phyloP scores from a whole-genome alignment of 2,888 invertebrate genomes.

The Flexamia atlantica region DNA sequence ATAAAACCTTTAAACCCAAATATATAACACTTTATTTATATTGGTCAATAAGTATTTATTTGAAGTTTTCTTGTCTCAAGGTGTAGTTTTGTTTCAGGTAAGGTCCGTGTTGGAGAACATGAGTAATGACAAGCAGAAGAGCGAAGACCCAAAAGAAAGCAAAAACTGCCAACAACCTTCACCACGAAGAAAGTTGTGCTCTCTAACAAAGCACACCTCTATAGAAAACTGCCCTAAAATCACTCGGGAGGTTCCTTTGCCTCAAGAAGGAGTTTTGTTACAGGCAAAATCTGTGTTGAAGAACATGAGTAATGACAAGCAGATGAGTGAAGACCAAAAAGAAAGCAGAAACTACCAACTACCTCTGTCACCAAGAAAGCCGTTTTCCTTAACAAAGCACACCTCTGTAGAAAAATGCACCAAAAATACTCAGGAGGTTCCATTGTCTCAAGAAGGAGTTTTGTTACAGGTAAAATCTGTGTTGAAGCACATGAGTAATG shows the following conservation, averaged over 20 bases:
- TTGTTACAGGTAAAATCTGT: constrained; percentile 37
- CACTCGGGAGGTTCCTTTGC: constrained; percentile 3
- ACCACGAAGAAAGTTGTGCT: constrained; percentile 51
- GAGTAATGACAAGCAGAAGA: background rate
- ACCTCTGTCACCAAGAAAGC: constrained; percentile 28
- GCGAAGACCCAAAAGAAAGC: constrained; percentile 16
- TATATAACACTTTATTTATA: too few relatives aligned
- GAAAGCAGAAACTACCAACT: background rate
- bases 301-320: constrained; percentile 16
- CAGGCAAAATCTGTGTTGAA: constrained; percentile 39
- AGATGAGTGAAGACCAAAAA: background rate
- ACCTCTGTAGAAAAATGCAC: background rate
- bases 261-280: too few relatives aligned
- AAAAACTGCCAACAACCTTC: background rate
- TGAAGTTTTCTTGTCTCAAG: too few relatives aligned
- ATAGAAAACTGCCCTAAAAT: constrained; percentile 12
- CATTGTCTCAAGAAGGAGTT: too few relatives aligned
- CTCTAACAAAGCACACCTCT: background rate
- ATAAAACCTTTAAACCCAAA: too few relatives aligned
- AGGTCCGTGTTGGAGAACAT: constrained; percentile 37
- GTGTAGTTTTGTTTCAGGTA: constrained; percentile 26
- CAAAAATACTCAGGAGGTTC: constrained; percentile 26
- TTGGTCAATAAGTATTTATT: too few relatives aligned
- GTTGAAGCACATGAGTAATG: constrained; percentile 22
- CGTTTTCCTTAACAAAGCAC: constrained; percentile 13